Conservation (phyloP, 2,797 vertebrate genomes). For the Rhinogobio ventralis region DNA sequence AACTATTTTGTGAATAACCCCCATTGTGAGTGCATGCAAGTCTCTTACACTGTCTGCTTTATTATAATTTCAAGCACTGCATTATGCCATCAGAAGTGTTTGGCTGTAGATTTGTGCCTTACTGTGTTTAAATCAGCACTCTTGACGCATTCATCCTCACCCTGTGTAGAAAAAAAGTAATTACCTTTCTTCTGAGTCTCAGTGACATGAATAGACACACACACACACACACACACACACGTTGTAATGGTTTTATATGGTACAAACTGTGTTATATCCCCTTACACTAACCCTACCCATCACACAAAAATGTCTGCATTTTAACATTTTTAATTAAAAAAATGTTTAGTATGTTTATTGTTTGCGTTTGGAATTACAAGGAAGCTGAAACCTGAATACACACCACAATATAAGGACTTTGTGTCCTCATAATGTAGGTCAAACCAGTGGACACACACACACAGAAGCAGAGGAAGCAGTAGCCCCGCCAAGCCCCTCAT, state of each 20-base stretch:
- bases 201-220: conserved; percentile 16
- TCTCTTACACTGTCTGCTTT: not conserved
- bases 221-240: too few species aligned
- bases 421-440: too few species aligned
- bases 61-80: not conserved
- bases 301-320: too few species aligned
- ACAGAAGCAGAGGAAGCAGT: not conserved
- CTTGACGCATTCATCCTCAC: not conserved
- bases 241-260: too few species aligned
- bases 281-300: too few species aligned
- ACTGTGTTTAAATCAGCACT: conserved; percentile 22
- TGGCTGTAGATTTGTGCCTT: not conserved
- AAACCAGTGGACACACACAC: not conserved
- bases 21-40: not conserved
- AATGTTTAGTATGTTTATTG: too few species aligned
- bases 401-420: too few species aligned
- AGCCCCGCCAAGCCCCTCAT: not conserved
- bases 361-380: too few species aligned
- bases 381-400: too few species aligned
- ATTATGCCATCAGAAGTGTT: conserved; percentile 3
- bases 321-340: too few species aligned
- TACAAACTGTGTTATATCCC: too few species aligned
- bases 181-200: conserved; percentile 21
- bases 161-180: conserved; percentile 10
- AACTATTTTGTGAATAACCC: too few species aligned